Evolutionary conservation across 2,797 vertebrate species (phyloP).

Genomic region (Centroberyx gerrardi): DNA sequence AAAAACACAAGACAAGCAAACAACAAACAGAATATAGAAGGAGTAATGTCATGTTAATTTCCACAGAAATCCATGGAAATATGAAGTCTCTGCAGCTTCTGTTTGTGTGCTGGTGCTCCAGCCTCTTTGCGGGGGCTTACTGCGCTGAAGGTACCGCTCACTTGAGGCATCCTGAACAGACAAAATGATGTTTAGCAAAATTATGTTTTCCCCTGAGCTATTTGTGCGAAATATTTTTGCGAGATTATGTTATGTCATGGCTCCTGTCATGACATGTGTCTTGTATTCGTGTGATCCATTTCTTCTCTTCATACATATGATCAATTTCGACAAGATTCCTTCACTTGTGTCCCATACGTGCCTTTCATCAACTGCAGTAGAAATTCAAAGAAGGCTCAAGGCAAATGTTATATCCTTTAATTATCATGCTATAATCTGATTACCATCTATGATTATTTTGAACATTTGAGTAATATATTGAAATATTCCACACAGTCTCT

Average conservation of each 20-base stretch:
- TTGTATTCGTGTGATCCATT: no score
- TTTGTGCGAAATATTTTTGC: neutral
- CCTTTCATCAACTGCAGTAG: slow-evolving; percentile 7
- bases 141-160: slow-evolving; percentile 36
- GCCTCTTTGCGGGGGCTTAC: neutral
- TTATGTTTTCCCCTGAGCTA: neutral
- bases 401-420: slow-evolving; percentile 13
- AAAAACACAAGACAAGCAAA: neutral
- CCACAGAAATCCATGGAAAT: slow-evolving; percentile 24
- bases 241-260: neutral
- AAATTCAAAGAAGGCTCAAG: slow-evolving; percentile 3
- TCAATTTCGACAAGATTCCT: no score
- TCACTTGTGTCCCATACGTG: neutral
- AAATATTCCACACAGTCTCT: neutral
- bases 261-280: no score
- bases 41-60: neutral
- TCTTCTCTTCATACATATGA: no score
- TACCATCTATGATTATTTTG: neutral
- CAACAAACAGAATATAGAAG: neutral
- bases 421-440: neutral
- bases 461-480: neutral
- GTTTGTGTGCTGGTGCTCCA: slow-evolving; percentile 43
- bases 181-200: neutral
- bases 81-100: slow-evolving; percentile 55
- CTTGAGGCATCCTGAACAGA: neutral